phyloP scores from a whole-genome alignment of 2,797 vertebrate genomes.

The Euthynnus affinis region DNA sequence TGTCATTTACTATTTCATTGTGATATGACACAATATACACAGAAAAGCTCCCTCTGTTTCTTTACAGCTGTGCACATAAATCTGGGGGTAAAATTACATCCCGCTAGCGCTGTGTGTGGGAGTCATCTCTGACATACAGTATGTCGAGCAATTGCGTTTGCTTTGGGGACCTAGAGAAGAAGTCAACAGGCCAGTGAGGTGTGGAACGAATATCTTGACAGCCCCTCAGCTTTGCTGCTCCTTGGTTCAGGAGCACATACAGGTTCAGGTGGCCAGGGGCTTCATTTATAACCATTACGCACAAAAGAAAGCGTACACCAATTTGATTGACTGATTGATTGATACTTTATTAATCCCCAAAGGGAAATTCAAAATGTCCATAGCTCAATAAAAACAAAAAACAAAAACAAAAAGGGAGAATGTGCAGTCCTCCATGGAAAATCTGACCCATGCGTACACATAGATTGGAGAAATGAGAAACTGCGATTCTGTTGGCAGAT shows the following conservation, averaged over 20 bases:
- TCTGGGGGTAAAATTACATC: conserved; percentile 23
- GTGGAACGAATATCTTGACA: conserved; percentile 61
- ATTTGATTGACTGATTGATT: no score
- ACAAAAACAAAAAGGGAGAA: no score
- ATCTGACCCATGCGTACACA: no score
- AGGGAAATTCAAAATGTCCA: no score
- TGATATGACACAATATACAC: not conserved
- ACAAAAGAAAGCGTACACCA: no score
- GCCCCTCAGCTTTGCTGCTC: conserved; percentile 41
- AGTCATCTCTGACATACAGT: conserved; percentile 53
- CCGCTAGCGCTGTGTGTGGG: conserved; percentile 26
- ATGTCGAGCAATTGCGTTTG: conserved; percentile 39
- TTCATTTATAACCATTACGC: no score
- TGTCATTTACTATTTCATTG: not conserved
- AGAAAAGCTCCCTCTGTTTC: conserved; percentile 6
- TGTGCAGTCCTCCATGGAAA: no score
- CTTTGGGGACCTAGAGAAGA: conserved; percentile 42
- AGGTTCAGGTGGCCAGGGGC: conserved; percentile 35
- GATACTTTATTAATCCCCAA: no score
- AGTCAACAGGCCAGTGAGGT: conserved; percentile 47
- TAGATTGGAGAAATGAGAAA: no score
- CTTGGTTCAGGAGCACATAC: conserved; percentile 35
- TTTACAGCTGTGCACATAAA: conserved; percentile 22
- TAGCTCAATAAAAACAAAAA: no score
- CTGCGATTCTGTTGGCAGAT: no score